Conservation (phyloP, 2,888 invertebrate species). For the Acanthosepion esculentum region DNA sequence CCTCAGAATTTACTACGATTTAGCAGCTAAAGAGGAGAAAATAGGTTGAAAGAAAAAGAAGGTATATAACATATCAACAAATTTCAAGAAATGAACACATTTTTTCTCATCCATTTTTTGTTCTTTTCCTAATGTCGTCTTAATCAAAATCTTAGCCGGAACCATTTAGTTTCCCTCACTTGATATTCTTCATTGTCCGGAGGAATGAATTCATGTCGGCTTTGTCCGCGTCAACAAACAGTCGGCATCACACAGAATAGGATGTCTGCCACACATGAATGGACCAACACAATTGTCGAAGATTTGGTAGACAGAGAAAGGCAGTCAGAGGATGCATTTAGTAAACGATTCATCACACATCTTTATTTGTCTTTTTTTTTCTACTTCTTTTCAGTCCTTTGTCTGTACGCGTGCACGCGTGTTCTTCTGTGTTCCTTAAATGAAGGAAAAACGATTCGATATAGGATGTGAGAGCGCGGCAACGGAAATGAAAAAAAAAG, state of each 20-base stretch:
- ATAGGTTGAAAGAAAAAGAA: neutral
- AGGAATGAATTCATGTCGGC: neutral
- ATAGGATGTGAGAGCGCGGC: neutral
- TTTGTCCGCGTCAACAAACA: neutral
- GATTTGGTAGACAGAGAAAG: neutral
- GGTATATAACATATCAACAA: neutral
- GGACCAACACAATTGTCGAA: neutral
- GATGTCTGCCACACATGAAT: neutral
- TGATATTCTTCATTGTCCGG: neutral
- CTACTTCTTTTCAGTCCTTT: neutral
- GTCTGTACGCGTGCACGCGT: neutral
- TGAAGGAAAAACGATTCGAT: neutral
- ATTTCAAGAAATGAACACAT: neutral
- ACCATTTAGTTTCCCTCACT: neutral
- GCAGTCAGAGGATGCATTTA: neutral
- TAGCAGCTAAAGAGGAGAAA: neutral
- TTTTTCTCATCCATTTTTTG: neutral
- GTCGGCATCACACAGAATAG: neutral
- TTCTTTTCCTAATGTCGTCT: neutral
- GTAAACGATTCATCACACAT: neutral
- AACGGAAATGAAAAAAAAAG: neutral
- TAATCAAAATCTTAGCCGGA: neutral
- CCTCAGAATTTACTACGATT: neutral
- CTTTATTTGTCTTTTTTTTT: too few relatives aligned
- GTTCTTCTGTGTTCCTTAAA: neutral